phyloP scores from a whole-genome alignment of 2,888 invertebrate genomes.

The Drosophila villosipedis region DNA sequence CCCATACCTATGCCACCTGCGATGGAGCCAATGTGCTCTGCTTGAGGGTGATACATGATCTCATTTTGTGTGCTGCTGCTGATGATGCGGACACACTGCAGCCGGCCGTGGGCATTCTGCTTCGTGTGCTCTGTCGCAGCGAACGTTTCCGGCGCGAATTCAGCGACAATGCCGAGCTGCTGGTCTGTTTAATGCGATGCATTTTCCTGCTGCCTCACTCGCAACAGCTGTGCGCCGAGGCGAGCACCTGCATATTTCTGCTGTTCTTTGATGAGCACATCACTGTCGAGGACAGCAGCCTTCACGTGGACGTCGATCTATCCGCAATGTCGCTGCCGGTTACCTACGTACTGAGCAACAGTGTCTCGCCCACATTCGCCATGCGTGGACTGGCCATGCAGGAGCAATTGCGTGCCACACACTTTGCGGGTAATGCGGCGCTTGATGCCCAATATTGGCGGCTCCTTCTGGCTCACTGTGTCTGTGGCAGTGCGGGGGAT shows the following conservation, averaged over 20 bases:
- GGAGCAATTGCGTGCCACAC: constrained; percentile 4
- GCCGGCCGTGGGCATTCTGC: constrained; percentile 77
- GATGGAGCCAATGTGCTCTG: constrained; percentile 22
- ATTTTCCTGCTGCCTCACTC: constrained; percentile 76
- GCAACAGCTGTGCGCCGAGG: constrained; percentile 72
- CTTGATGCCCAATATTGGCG: constrained; percentile 65
- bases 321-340: constrained; percentile 73
- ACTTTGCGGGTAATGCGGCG: constrained; percentile 34
- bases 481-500: constrained; percentile 27
- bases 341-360: constrained; percentile 52
- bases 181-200: constrained; percentile 76
- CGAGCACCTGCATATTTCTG: constrained; percentile 76
- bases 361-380: not conserved
- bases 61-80: not conserved
- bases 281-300: constrained; percentile 39
- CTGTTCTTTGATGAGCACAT: constrained; percentile 72
- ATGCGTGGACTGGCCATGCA: constrained; percentile 39
- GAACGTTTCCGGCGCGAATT: constrained; percentile 72
- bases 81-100: constrained; percentile 38
- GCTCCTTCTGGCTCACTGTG: constrained; percentile 45
- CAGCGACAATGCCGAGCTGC: constrained; percentile 69
- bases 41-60: constrained; percentile 25
- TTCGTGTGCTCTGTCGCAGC: constrained; percentile 44
- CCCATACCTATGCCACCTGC: constrained; percentile 26
- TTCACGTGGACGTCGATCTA: constrained; percentile 64